Conservation (phyloP, 2,797 vertebrate genomes). For the Hippocampus kuda region DNA sequence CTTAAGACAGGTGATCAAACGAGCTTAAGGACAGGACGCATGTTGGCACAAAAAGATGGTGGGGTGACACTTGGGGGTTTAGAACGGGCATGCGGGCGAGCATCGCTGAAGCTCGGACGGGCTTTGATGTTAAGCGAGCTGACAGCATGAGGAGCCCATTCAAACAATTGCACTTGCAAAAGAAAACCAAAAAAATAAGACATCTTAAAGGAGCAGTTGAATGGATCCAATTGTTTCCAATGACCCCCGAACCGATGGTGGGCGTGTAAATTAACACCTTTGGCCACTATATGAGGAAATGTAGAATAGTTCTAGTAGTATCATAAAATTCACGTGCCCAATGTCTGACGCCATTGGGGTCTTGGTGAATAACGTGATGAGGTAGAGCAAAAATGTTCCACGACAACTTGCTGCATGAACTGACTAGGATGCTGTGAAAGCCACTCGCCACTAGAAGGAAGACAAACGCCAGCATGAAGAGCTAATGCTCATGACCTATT, state of each 20-base stretch:
- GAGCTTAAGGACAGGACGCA: constrained; percentile 38
- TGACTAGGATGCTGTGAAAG: constrained; percentile 15
- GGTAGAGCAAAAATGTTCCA: constrained; percentile 58
- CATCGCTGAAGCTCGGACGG: constrained; percentile 14
- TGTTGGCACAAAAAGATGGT: constrained; percentile 54
- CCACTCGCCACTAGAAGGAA: constrained; percentile 32
- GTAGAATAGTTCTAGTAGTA: background rate
- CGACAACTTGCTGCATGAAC: constrained; percentile 8
- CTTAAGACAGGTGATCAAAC: constrained; percentile 49
- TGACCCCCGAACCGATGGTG: background rate
- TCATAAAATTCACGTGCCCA: constrained; percentile 1
- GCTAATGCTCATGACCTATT: constrained; percentile 4
- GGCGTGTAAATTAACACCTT: too few relatives aligned
- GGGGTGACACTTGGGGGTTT: constrained; percentile 42
- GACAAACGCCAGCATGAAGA: constrained; percentile 8
- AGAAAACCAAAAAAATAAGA: constrained; percentile 19
- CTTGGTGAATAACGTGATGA: constrained; percentile 55
- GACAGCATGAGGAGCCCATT: constrained; percentile 22
- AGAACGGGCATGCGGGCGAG: constrained; percentile 43
- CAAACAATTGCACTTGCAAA: constrained; percentile 50
- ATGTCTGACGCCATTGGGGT: constrained; percentile 5
- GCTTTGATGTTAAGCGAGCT: constrained; percentile 35
- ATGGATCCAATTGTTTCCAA: constrained; percentile 18
- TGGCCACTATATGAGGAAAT: constrained; percentile 6
- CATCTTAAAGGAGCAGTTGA: background rate